Evolutionary conservation across 2,113 vertebrate species (phyloP).

Genomic region (Saguinus midas): DNA sequence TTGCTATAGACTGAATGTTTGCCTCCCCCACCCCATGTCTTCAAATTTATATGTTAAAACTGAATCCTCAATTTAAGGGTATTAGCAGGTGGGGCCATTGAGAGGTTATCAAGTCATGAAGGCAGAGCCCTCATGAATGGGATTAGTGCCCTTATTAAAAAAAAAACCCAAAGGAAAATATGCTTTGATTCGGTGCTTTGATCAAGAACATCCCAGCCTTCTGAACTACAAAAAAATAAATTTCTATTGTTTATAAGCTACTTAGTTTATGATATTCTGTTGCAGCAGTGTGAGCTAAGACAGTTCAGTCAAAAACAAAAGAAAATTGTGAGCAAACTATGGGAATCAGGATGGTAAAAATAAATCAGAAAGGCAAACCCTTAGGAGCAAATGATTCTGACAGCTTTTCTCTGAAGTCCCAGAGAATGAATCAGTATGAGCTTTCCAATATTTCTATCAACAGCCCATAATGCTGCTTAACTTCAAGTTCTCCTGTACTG

Average conservation of each 20-base stretch:
- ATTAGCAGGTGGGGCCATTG: background rate
- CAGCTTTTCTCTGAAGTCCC: background rate
- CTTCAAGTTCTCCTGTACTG: background rate
- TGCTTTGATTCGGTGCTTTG: background rate
- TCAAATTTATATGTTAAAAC: background rate
- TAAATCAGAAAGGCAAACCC: background rate
- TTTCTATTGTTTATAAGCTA: background rate
- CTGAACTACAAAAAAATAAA: background rate
- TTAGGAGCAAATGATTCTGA: background rate
- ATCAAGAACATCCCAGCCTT: background rate
- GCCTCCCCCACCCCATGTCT: no score
- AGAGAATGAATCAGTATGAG: background rate
- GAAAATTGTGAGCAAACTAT: background rate
- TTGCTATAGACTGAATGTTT: background rate
- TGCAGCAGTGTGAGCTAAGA: background rate
- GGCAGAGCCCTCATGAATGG: background rate
- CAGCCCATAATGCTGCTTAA: background rate
- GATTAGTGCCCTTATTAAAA: background rate
- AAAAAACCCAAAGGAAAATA: background rate
- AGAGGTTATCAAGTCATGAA: background rate
- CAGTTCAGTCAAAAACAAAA: background rate
- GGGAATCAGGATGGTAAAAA: background rate
- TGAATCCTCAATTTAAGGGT: background rate
- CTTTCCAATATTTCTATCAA: background rate
- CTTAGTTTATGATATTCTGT: background rate